Evolutionary conservation across 2,888 invertebrate species (phyloP).

Genomic region (Coleophora flavipennella): DNA sequence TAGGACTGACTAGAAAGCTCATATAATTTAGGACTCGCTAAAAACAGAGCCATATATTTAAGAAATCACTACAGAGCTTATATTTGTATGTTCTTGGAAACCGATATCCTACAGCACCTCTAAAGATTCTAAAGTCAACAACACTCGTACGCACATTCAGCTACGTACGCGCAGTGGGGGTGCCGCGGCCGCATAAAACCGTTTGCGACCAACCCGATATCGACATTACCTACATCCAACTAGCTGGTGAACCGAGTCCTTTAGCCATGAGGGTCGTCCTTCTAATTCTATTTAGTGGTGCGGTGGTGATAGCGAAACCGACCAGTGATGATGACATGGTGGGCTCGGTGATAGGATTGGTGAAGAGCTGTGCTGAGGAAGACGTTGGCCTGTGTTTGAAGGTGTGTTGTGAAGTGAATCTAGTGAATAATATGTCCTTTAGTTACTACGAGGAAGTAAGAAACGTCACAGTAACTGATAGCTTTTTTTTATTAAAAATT

Average conservation of each 20-base stretch:
- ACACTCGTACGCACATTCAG: slow-evolving; percentile 19
- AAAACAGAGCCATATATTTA: no score
- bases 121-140: slow-evolving; percentile 24
- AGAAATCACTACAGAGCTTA: no score
- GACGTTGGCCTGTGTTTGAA: slow-evolving; percentile 81
- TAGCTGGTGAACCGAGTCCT: not conserved
- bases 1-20: no score
- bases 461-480: no score
- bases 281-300: slow-evolving; percentile 62
- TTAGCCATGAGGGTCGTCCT: slow-evolving; percentile 55
- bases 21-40: no score
- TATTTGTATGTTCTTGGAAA: no score
- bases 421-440: slow-evolving; percentile 16
- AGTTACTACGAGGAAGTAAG: not conserved
- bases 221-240: slow-evolving; percentile 49
- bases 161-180: slow-evolving; percentile 43
- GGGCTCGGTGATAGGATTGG: slow-evolving; percentile 76
- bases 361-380: slow-evolving; percentile 79
- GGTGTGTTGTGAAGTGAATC: slow-evolving; percentile 69
- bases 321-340: slow-evolving; percentile 68
- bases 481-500: no score
- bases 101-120: slow-evolving; percentile 18
- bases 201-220: slow-evolving; percentile 37
- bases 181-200: slow-evolving; percentile 50
- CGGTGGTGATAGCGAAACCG: slow-evolving; percentile 60